Percentiles rank a stretch among this genome's conserved stretches.
phyloP scores from a whole-genome alignment of 1,140 invertebrate genomes.

The Ceratosolen fusciceps region DNA sequence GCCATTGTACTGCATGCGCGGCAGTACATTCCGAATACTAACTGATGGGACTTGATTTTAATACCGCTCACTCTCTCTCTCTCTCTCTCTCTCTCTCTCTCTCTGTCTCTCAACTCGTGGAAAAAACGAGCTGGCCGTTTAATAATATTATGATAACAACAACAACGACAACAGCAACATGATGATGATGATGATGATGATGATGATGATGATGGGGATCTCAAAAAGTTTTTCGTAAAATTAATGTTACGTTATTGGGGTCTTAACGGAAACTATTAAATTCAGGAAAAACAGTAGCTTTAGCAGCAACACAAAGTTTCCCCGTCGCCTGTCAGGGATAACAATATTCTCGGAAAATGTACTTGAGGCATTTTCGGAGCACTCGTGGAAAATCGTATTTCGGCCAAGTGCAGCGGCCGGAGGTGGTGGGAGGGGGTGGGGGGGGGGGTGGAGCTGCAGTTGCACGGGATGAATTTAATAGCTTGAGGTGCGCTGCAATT shows the following conservation, averaged over 20 bases:
- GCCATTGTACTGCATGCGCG: too few species aligned
- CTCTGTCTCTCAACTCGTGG: neutral
- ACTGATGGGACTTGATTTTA: neutral
- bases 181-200: too few species aligned
- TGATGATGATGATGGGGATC: too few species aligned
- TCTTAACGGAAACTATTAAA: neutral
- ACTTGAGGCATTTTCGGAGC: neutral
- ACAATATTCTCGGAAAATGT: constrained; percentile 1
- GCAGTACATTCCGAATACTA: neutral
- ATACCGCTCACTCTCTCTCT: too few species aligned
- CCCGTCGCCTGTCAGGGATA: neutral
- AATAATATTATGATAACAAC: neutral
- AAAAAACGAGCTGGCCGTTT: neutral
- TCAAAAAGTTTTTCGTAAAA: neutral
- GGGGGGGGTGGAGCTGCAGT: too few species aligned
- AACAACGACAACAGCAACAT: too few species aligned
- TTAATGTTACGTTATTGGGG: neutral
- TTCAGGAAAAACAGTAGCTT: neutral
- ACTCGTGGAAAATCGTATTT: neutral
- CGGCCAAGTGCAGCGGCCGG: too few species aligned
- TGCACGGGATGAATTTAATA: neutral
- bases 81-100: too few species aligned
- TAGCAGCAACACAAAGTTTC: constrained; percentile 18
- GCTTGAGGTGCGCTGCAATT: neutral
- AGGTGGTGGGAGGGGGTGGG: too few species aligned